Percentiles rank a stretch among this genome's conserved stretches.
Evolutionary conservation across 2,888 invertebrate species (phyloP).

Genomic region (Lobophora halterata): DNA sequence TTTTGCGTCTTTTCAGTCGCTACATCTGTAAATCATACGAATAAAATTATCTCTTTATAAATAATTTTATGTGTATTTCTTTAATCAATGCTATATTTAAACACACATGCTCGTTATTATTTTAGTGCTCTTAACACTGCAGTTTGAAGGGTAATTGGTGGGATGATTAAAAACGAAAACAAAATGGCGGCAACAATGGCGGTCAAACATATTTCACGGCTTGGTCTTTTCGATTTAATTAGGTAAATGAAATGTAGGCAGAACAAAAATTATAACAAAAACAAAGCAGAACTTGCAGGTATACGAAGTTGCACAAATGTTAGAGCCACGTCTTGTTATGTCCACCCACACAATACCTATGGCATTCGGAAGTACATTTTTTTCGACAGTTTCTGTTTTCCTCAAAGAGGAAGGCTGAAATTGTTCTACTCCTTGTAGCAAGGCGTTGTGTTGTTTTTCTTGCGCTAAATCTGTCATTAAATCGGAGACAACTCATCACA

Average conservation of each 20-base stretch:
- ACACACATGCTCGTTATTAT: slow-evolving; percentile 52
- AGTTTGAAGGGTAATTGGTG: too few species aligned
- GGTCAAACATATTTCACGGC: too few species aligned
- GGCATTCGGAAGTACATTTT: slow-evolving; percentile 90
- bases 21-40: slow-evolving; percentile 85
- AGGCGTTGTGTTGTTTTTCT: slow-evolving; percentile 87
- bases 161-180: too few species aligned
- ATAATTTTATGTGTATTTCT: too few species aligned
- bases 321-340: slow-evolving; percentile 35
- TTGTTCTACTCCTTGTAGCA: slow-evolving; percentile 87
- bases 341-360: slow-evolving; percentile 83
- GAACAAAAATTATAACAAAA: slow-evolving; percentile 30
- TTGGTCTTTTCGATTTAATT: too few species aligned
- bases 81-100: too few species aligned
- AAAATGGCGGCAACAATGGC: too few species aligned
- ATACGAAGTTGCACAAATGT: slow-evolving; percentile 25
- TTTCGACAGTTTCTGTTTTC: slow-evolving; percentile 90
- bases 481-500: slow-evolving; percentile 22
- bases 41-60: too few species aligned
- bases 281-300: slow-evolving; percentile 37
- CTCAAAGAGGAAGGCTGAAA: slow-evolving; percentile 88
- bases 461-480: slow-evolving; percentile 83
- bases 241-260: slow-evolving; percentile 12
- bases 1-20: slow-evolving; percentile 92
- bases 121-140: too few species aligned